Conservation (phyloP, 2,888 invertebrate species). For the Sarcophaga variegata region DNA sequence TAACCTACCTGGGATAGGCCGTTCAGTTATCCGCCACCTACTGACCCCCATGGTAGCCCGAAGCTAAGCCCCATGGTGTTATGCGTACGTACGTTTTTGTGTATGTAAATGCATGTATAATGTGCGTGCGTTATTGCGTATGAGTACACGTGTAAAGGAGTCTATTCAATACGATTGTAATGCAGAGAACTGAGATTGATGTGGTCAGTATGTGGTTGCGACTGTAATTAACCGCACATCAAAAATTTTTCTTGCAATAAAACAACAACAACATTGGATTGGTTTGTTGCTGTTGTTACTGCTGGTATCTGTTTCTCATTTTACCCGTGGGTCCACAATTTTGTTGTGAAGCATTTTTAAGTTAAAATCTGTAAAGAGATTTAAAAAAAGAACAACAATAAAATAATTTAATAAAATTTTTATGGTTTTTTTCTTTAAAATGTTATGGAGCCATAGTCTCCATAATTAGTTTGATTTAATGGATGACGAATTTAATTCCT, state of each 20-base stretch:
- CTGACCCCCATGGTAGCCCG: too few species aligned
- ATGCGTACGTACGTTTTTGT: conserved; percentile 14
- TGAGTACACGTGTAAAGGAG: neutral
- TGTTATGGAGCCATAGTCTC: too few species aligned
- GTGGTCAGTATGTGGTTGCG: conserved; percentile 63
- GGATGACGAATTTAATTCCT: too few species aligned
- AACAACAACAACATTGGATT: conserved; percentile 62
- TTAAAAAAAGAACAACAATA: neutral
- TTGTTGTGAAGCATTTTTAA: conserved; percentile 12
- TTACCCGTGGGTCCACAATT: neutral
- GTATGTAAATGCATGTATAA: conserved; percentile 20
- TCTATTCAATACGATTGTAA: neutral
- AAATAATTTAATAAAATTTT: neutral
- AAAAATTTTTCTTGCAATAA: conserved; percentile 61
- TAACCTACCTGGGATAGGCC: too few species aligned
- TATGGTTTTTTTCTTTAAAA: neutral
- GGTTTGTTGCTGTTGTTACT: conserved; percentile 42
- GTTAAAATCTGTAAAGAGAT: conserved; percentile 54
- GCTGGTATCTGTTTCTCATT: neutral
- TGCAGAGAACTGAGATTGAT: conserved; percentile 50
- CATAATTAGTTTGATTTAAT: too few species aligned
- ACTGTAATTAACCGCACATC: conserved; percentile 67
- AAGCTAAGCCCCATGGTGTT: too few species aligned
- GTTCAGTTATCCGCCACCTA: too few species aligned
- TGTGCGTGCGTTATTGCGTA: conserved; percentile 19